A percentile compares a stretch with the other conserved stretches of the same genome.
phyloP scores from a whole-genome alignment of 2,797 vertebrate genomes.

The Cryptoprocta ferox region DNA sequence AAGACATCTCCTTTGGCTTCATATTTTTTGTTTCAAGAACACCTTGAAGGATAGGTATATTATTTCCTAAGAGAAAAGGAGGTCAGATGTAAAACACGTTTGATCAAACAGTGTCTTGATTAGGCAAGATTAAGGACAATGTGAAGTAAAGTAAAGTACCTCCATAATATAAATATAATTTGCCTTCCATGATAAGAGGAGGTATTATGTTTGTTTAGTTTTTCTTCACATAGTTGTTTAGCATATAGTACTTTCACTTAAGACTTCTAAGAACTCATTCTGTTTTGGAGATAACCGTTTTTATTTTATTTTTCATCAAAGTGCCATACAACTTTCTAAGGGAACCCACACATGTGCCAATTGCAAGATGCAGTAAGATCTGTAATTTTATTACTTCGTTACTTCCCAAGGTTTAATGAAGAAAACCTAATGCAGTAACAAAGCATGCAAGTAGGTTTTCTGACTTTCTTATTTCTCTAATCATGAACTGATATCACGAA shows the following conservation, averaged over 20 bases:
- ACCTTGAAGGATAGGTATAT: neutral
- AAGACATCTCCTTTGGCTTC: neutral
- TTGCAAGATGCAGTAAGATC: neutral
- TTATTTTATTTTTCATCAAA: neutral
- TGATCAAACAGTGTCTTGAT: neutral
- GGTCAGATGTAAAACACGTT: neutral
- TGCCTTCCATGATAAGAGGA: neutral
- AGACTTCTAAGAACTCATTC: conserved; percentile 17
- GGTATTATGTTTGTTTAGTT: neutral
- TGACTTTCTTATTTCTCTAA: neutral
- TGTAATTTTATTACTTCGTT: neutral
- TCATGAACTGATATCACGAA: neutral
- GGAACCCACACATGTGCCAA: neutral
- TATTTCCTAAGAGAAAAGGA: conserved; percentile 39
- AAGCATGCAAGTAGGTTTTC: neutral
- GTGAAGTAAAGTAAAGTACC: neutral
- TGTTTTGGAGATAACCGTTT: neutral
- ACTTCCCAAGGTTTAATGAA: neutral
- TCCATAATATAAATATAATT: neutral
- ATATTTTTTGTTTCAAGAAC: neutral
- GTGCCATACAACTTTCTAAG: neutral
- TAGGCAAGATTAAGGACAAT: neutral
- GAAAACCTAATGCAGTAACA: neutral
- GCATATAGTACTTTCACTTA: neutral
- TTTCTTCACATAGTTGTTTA: neutral